A percentile compares a stretch with the other conserved stretches of the same genome.
Conservation (phyloP, 30 jellyfish, hydroid and myxozoan genomes). For the Turritopsis rubra region DNA sequence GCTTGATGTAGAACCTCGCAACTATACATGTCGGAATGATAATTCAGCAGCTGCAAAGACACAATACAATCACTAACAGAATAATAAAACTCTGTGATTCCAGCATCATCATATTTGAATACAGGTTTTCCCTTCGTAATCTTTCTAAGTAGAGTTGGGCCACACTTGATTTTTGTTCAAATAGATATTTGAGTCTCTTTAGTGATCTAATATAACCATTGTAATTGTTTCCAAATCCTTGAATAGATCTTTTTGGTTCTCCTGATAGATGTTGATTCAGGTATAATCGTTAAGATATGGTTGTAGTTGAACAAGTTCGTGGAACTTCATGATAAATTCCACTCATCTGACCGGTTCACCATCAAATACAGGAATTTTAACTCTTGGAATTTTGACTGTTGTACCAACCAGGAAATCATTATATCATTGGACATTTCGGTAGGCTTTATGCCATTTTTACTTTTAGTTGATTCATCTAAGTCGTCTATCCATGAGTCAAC, state of each 20-base stretch:
- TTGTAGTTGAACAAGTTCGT: background rate
- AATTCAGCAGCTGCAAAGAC: background rate
- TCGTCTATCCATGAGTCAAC: constrained; percentile 11
- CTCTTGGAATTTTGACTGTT: background rate
- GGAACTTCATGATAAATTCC: background rate
- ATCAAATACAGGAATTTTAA: background rate
- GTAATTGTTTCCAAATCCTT: background rate
- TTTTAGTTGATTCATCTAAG: background rate
- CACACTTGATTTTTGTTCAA: too few relatives aligned
- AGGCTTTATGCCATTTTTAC: background rate
- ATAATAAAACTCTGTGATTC: background rate
- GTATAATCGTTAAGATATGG: background rate
- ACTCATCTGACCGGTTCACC: background rate
- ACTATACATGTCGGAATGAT: background rate
- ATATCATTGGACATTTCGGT: background rate
- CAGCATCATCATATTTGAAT: background rate
- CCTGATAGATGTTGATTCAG: background rate
- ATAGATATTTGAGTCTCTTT: background rate
- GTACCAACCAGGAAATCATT: background rate
- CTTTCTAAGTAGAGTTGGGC: background rate
- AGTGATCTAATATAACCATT: background rate
- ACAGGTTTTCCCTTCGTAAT: constrained; percentile 1
- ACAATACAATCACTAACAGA: background rate
- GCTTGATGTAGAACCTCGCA: background rate
- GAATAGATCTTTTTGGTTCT: background rate